A percentile compares a stretch with the other conserved stretches of the same genome.
Conservation (phyloP, 2,888 invertebrate species). For the Parnassius smintheus region DNA sequence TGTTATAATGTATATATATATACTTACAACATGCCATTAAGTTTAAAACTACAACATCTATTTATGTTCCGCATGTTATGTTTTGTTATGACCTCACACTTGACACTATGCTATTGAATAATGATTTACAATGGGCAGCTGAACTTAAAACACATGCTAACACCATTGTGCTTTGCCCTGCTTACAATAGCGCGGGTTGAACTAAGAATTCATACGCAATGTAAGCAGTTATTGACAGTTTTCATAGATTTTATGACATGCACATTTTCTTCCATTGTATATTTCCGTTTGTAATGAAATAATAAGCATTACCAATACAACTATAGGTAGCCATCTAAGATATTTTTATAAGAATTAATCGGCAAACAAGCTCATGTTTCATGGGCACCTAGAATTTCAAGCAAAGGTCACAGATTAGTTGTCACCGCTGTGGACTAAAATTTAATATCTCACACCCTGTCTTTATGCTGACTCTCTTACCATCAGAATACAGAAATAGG, state of each 20-base stretch:
- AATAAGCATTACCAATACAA: constrained; percentile 15
- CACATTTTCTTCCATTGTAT: constrained; percentile 14
- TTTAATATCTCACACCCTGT: too few relatives aligned
- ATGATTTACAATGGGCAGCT: constrained; percentile 27
- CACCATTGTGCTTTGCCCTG: constrained; percentile 27
- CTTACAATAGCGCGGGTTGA: constrained; percentile 25
- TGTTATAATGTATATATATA: constrained; percentile 12
- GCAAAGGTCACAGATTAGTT: too few relatives aligned
- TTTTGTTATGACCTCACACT: constrained; percentile 27
- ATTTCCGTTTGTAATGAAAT: constrained; percentile 15
- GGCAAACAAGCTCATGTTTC: too few relatives aligned
- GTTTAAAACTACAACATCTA: constrained; percentile 20
- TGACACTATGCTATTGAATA: constrained; percentile 27
- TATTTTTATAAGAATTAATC: too few relatives aligned
- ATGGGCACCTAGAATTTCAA: too few relatives aligned
- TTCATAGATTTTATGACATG: constrained; percentile 22
- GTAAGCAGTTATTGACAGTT: constrained; percentile 24
- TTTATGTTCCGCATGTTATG: constrained; percentile 25
- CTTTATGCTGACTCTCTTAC: too few relatives aligned
- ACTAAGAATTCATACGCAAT: constrained; percentile 22
- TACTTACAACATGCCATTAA: constrained; percentile 17
- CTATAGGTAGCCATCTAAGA: background rate
- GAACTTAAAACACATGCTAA: constrained; percentile 28
- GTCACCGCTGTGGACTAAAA: too few relatives aligned
- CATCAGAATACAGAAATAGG: too few relatives aligned